Base-by-base conservation (phyloP, 2,888 invertebrate species). In the Bombylius major region DNA sequence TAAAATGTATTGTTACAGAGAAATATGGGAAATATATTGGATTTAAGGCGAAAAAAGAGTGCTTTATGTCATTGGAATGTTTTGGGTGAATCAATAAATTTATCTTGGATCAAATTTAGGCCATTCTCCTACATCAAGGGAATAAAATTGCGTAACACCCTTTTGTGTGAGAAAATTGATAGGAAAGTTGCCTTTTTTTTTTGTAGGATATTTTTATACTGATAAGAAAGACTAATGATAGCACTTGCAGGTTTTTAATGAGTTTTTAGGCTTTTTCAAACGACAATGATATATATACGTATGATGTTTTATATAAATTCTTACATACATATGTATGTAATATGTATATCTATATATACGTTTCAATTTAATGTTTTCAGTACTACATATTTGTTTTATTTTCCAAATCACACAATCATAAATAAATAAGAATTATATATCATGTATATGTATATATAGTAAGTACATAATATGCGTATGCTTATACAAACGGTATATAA, bases 21-120 rank as follows among this genome's bases (percentile, higher is more conserved):
- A 11, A 42, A 42, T 11, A 11, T 11, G 11, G 39, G 11, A 44
- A 50, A 50, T 42, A 44, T 50, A 54, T 53, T 53, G 53, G 53
- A 53, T 53, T 53, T 48, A 53, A 53, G 34, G 50, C 50, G 50
- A 39, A 49, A 50, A 54, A 54, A 54, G 50, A 50, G 49, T 50
- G 34, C 44, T 50, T 46, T 54, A 54, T 54, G 54, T 50, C 54
- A 54, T 45, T 54, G 54, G 54, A 53, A 56, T 54, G 56, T 55
- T 55, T 59, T 53, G 54, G 56, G 56, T 56, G 56, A 59, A 59
- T 59, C 59, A 59, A 59, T 59, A 59, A 59, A 59, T 59, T 59
- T 59, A 59, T 59, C 59, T 59, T 52, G 54, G 56, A 59, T 59
- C 59, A 59, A 59, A 59, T 59, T 59, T 59, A 53, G 59, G 59